A percentile compares a stretch with the other conserved stretches of the same genome.
Conservation (phyloP, 2,113 vertebrate species). For the Takifugu bimaculatus region DNA sequence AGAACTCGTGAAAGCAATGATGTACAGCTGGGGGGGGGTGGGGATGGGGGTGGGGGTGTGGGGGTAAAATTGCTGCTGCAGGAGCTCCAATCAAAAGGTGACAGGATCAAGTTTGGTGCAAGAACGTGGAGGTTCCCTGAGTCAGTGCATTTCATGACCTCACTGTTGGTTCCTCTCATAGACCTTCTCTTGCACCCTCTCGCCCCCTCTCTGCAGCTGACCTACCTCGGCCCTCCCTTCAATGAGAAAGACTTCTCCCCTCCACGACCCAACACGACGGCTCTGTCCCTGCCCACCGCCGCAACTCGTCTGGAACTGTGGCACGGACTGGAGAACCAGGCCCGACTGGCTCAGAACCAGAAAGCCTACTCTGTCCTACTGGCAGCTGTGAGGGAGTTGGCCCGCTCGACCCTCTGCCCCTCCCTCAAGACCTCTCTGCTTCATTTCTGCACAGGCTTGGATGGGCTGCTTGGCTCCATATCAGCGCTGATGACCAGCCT, state of each 20-base stretch:
- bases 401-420: constrained; percentile 81
- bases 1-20: neutral
- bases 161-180: no score
- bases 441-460: constrained; percentile 92
- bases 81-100: no score
- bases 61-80: no score
- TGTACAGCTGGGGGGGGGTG: no score
- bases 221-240: constrained; percentile 94
- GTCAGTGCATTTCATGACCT: no score
- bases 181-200: neutral
- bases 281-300: constrained; percentile 85
- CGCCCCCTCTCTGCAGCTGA: constrained; percentile 72
- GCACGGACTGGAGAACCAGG: constrained; percentile 89
- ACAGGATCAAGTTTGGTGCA: no score
- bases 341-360: constrained; percentile 91
- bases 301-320: constrained; percentile 90
- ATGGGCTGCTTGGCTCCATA: constrained; percentile 90
- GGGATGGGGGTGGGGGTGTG: no score
- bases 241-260: constrained; percentile 95
- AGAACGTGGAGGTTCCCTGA: no score
- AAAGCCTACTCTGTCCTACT: constrained; percentile 92
- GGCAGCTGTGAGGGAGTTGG: constrained; percentile 84
- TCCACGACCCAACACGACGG: constrained; percentile 83
- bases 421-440: constrained; percentile 86
- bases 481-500: constrained; percentile 88